These are phyloP conservation scores for Scleropages formosus DNA, from an alignment of 2,797 vertebrate genomes.

Conservation along the genomic window DNA sequence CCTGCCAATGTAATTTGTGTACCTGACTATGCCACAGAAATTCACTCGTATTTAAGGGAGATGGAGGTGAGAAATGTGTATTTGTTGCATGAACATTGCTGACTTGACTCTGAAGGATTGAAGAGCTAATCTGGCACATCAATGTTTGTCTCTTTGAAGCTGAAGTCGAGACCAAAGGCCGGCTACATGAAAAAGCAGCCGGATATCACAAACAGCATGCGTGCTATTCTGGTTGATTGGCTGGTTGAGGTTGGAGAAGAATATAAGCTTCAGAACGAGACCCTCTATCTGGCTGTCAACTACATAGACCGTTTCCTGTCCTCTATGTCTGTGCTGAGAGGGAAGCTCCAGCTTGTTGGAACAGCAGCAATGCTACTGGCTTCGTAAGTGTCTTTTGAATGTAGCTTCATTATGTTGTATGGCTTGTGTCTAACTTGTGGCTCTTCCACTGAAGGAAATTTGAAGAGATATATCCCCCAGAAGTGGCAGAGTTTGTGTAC, in stretches of 20 bases:
- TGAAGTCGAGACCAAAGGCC: conserved; percentile 86
- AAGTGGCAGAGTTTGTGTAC: conserved; percentile 97
- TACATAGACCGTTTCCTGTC: conserved; percentile 98
- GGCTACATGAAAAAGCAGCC: conserved; percentile 98
- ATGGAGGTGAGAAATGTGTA: conserved; percentile 81
- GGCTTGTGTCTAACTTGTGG: background rate
- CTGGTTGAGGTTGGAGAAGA: conserved; percentile 97
- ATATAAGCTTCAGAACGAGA: conserved; percentile 96
- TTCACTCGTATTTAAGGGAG: conserved; percentile 84
- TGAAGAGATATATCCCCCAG: conserved; percentile 98
- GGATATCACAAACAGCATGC: conserved; percentile 95
- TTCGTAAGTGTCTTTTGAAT: conserved; percentile 78
- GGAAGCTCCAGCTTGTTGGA: conserved; percentile 97
- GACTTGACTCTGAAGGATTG: background rate
- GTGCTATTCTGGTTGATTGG: conserved; percentile 97
- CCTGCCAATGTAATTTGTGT: conserved; percentile 70
- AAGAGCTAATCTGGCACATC: background rate
- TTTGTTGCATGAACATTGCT: background rate
- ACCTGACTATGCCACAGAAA: conserved; percentile 83
- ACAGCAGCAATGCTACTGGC: conserved; percentile 96
- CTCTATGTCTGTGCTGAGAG: conserved; percentile 94
- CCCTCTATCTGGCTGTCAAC: conserved; percentile 92
- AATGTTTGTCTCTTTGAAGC: conserved; percentile 60
- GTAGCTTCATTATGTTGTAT: background rate
- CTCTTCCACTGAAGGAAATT: conserved; percentile 79